Percentiles rank a stretch among this genome's conserved stretches.
Conservation (phyloP, 1,140 invertebrate genomes). For the Vanessa atalanta region DNA sequence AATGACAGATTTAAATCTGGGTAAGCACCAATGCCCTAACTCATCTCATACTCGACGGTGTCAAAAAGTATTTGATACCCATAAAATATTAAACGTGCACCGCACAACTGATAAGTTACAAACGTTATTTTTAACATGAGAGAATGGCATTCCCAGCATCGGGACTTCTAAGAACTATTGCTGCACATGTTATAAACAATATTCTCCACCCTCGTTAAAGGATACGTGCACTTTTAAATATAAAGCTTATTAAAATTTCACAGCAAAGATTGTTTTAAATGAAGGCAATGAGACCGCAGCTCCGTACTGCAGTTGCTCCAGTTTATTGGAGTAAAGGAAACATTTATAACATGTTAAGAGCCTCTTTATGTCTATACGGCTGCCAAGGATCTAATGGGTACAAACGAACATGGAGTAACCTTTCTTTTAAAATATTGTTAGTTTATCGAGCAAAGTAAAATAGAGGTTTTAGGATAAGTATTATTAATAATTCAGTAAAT, state of each 20-base stretch:
- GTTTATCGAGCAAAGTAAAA: neutral
- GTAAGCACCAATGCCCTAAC: too few relatives aligned
- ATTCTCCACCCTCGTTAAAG: neutral
- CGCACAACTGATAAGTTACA: neutral
- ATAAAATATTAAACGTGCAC: too few relatives aligned
- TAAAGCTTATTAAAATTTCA: conserved; percentile 46
- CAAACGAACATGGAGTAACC: conserved; percentile 39
- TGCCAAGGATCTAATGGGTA: conserved; percentile 66
- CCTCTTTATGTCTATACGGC: conserved; percentile 67
- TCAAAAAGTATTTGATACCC: too few relatives aligned
- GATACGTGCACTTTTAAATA: conserved; percentile 5
- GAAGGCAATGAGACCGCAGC: conserved; percentile 59
- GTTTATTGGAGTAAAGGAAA: conserved; percentile 67
- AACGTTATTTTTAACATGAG: too few relatives aligned
- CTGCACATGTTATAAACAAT: neutral
- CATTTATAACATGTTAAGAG: conserved; percentile 74
- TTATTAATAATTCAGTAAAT: neutral
- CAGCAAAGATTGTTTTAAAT: conserved; percentile 61
- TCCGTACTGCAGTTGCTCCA: conserved; percentile 56
- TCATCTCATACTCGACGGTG: too few relatives aligned
- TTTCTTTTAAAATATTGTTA: neutral
- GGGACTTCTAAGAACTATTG: neutral
- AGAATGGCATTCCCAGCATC: too few relatives aligned
- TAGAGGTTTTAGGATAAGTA: neutral
- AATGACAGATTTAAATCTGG: too few relatives aligned